These are phyloP conservation scores for Ceramica pisi DNA, from an alignment of 2,888 invertebrate species.

Conservation along the genomic window DNA sequence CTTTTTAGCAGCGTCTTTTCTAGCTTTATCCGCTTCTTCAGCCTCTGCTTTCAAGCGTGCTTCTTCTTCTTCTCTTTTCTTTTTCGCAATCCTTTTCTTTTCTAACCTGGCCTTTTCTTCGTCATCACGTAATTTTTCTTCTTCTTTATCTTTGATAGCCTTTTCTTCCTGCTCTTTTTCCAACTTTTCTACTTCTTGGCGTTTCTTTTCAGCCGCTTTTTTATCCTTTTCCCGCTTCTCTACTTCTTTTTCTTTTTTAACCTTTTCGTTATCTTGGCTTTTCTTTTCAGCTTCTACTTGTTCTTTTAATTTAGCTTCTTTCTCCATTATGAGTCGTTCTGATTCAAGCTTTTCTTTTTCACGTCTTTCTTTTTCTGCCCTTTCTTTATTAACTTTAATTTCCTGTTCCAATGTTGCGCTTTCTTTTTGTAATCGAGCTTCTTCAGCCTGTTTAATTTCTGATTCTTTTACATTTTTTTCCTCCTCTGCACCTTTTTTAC, in stretches of 20 bases:
- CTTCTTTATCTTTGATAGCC: slow-evolving; percentile 19
- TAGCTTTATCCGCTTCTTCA: slow-evolving; percentile 50
- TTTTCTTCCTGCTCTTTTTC: slow-evolving; percentile 22
- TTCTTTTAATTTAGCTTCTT: slow-evolving; percentile 19
- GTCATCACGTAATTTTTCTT: slow-evolving; percentile 23
- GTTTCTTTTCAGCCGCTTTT: slow-evolving; percentile 27
- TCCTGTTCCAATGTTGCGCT: slow-evolving; percentile 27
- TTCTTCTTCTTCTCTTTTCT: slow-evolving; percentile 40
- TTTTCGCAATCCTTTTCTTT: slow-evolving; percentile 32
- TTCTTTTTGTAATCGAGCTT: slow-evolving; percentile 21
- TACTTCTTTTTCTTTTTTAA: slow-evolving; percentile 16
- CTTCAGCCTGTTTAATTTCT: slow-evolving; percentile 14
- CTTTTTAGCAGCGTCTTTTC: slow-evolving; percentile 38
- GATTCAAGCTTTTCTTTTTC: slow-evolving; percentile 31
- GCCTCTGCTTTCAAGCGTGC: slow-evolving; percentile 39
- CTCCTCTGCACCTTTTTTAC: slow-evolving; percentile 1
- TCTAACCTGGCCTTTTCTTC: slow-evolving; percentile 40
- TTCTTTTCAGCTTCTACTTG: slow-evolving; percentile 22
- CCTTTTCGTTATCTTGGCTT: slow-evolving; percentile 6
- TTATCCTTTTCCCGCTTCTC: slow-evolving; percentile 20
- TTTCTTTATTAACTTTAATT: slow-evolving; percentile 9
- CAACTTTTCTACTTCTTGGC: slow-evolving; percentile 38
- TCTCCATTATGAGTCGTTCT: slow-evolving; percentile 6
- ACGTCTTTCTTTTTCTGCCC: slow-evolving; percentile 10
- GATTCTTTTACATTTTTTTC: slow-evolving; percentile 27